These are phyloP conservation scores for Tribolium freemani DNA, from an alignment of 2,888 invertebrate species.

Conservation along the genomic window DNA sequence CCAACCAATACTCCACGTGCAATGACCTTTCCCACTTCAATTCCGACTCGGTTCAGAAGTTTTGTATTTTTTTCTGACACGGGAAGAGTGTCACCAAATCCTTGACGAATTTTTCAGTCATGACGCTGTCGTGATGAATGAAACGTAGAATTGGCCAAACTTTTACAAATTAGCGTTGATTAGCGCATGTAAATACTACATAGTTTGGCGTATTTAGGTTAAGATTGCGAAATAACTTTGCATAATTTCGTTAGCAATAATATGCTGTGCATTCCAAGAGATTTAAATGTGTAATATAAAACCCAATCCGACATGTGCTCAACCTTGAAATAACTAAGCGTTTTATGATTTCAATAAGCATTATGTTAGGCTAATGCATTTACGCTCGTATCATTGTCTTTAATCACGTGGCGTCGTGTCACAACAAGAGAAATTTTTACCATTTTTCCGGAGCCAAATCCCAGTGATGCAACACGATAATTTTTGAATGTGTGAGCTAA, in stretches of 20 bases:
- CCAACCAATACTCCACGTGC: slow-evolving; percentile 1
- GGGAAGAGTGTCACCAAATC: not conserved
- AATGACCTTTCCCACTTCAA: slow-evolving; percentile 11
- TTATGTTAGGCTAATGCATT: slow-evolving; percentile 36
- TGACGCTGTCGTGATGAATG: slow-evolving; percentile 11
- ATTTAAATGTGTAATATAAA: slow-evolving; percentile 47
- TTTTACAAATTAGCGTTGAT: slow-evolving; percentile 39
- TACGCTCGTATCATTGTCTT: slow-evolving; percentile 35
- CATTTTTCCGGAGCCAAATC: not conserved
- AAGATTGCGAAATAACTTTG: slow-evolving; percentile 47
- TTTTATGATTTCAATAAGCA: slow-evolving; percentile 47
- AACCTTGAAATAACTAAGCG: slow-evolving; percentile 53
- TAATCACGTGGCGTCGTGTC: slow-evolving; percentile 29
- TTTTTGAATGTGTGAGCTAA: slow-evolving; percentile 27
- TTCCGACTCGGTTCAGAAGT: not conserved
- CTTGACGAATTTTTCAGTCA: not conserved
- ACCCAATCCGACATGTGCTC: slow-evolving; percentile 40
- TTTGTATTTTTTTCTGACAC: not conserved
- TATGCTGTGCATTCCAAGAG: slow-evolving; percentile 45
- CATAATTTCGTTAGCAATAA: slow-evolving; percentile 47
- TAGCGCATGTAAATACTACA: slow-evolving; percentile 36
- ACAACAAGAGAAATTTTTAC: slow-evolving; percentile 4
- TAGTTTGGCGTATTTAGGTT: slow-evolving; percentile 47
- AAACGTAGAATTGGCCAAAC: slow-evolving; percentile 18
- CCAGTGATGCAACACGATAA: slow-evolving; percentile 15